Conservation (phyloP, 2,888 invertebrate species). For the Trissolcus brochymenae region DNA sequence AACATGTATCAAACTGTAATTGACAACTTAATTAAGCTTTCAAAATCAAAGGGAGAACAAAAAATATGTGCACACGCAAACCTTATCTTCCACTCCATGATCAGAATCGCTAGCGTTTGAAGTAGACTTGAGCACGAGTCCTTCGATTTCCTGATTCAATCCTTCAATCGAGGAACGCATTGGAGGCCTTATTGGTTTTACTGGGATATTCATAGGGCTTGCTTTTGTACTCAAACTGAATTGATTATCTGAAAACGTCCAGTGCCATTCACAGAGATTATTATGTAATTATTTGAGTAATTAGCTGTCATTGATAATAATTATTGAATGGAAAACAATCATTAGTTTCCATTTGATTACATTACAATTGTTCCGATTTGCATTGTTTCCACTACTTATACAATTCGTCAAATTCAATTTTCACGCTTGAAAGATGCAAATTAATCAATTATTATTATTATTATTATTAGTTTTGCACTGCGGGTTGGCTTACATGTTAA, state of each 20-base stretch:
- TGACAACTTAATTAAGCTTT: neutral
- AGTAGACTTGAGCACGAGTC: constrained; percentile 81
- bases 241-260: constrained; percentile 69
- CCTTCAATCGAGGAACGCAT: constrained; percentile 91
- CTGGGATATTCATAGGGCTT: constrained; percentile 79
- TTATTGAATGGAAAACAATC: neutral
- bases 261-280: too few relatives aligned
- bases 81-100: constrained; percentile 80
- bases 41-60: neutral
- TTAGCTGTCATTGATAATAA: neutral
- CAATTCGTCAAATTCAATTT: neutral
- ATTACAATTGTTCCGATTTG: too few relatives aligned
- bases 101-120: constrained; percentile 71
- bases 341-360: too few relatives aligned
- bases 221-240: constrained; percentile 77
- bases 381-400: too few relatives aligned
- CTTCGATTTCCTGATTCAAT: constrained; percentile 90
- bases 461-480: neutral
- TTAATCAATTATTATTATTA: too few relatives aligned
- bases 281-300: neutral
- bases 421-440: neutral
- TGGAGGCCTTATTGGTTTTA: constrained; percentile 81
- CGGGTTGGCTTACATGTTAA: constrained; percentile 68
- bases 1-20: neutral
- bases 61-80: constrained; percentile 60